Evolutionary conservation across 2,797 vertebrate species (phyloP).

Genomic region (Arctocebus calabarensis): DNA sequence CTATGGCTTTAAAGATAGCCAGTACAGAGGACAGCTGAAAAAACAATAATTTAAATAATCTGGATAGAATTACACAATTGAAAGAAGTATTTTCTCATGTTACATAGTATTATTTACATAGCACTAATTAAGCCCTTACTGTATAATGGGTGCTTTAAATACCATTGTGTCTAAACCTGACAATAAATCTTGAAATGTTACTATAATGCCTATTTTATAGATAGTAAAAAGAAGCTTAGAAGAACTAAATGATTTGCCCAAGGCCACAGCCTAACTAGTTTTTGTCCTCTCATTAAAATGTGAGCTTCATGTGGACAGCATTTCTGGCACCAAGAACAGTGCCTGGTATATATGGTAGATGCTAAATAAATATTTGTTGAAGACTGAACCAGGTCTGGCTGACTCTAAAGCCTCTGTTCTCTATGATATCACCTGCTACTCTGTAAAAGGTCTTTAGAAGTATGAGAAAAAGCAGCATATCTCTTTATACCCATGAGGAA

Average conservation of each 20-base stretch:
- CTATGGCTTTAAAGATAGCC: neutral
- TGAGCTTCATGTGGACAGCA: neutral
- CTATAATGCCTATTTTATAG: neutral
- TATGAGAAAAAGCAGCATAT: neutral
- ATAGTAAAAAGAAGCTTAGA: slow-evolving; percentile 8
- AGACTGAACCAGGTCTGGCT: neutral
- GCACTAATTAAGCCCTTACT: neutral
- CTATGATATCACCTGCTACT: neutral
- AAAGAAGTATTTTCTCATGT: neutral
- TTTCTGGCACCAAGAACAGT: neutral
- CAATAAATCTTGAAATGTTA: slow-evolving; percentile 50
- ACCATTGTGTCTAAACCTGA: neutral
- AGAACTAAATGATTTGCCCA: neutral
- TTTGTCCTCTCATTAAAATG: neutral
- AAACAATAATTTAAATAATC: slow-evolving; percentile 45
- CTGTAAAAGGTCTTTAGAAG: slow-evolving; percentile 28
- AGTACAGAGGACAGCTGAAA: slow-evolving; percentile 18
- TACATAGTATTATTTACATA: slow-evolving; percentile 12
- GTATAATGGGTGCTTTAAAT: slow-evolving; percentile 46
- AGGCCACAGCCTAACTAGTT: neutral
- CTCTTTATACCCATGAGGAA: neutral
- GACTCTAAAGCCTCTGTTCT: slow-evolving; percentile 19
- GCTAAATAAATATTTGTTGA: slow-evolving; percentile 64
- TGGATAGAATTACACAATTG: neutral
- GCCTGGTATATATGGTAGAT: neutral